Base-by-base conservation (phyloP, 2,888 invertebrate genomes). In the Arge pagana region DNA sequence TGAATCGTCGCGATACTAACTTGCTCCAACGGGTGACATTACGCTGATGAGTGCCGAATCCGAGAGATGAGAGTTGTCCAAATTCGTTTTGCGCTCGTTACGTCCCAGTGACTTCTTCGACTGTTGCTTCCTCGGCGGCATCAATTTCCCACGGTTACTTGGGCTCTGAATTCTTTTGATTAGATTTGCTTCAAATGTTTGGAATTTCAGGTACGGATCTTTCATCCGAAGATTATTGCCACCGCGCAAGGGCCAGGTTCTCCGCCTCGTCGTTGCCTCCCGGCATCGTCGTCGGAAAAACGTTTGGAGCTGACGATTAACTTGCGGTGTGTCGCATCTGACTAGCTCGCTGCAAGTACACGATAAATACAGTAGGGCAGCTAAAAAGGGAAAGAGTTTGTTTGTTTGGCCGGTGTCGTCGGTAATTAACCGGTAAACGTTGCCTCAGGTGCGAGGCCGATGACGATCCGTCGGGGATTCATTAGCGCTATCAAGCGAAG, bases 1-100 rank as follows among this genome's bases (percentile, higher is more conserved):
- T 3, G 28, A 18, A 15, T 13, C 2, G 19, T 18, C 10, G 2
- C 23, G 23, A 33, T 19, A 50, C 50, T 50, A 24, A 50, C 50
- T 50, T 8, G 50, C 42, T 31, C 50, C 50, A 21, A 50, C 42
- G 7, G 50, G 50, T 26, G 50, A 50, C 50, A 50, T 50, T 21
- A 23, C 26, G 21, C 18, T 35, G 36, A 30, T 23, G 15, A 50
- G 23, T 36, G 23, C 43, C 19, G 50, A 35, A 35, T 50, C 50
- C 21, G 50, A 50, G 24, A 24, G 41, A 35, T 42, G 43, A 24
- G 23, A 19, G 19, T 42, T 16, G 24, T 35, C 50, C 11, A 15
- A 23, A 35, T 45, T 24, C 33, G 35, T 15, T 8, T 13, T 6
- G 3, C 13, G 45, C 21, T 23, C 18, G 15, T 24, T 45, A 13